phyloP scores from a whole-genome alignment of 2,797 vertebrate genomes.

The Dipus sagitta region DNA sequence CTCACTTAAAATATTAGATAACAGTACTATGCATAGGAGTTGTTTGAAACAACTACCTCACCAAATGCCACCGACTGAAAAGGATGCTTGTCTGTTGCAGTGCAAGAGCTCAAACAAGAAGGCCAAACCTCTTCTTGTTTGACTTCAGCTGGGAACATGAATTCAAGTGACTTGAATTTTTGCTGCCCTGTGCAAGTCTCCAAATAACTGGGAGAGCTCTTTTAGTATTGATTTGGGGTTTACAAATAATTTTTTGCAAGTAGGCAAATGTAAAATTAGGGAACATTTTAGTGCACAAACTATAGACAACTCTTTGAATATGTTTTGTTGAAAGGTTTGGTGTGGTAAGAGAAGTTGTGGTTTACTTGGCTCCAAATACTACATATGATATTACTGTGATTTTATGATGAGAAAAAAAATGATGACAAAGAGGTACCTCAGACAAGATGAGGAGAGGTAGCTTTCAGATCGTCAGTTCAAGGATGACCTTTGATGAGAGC shows the following conservation, averaged over 20 bases:
- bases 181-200: neutral
- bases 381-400: neutral
- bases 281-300: neutral
- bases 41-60: neutral
- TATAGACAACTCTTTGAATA: neutral
- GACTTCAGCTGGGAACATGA: neutral
- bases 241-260: neutral
- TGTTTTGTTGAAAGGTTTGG: neutral
- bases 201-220: neutral
- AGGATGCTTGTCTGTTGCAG: neutral
- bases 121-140: neutral
- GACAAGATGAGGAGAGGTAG: neutral
- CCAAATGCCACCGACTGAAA: neutral
- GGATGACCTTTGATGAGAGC: neutral
- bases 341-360: neutral
- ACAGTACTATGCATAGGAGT: neutral
- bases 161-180: neutral
- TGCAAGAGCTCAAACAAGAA: neutral
- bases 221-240: neutral
- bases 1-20: neutral
- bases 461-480: neutral
- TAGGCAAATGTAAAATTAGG: neutral
- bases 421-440: neutral
- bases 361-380: constrained; percentile 14
- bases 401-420: neutral